These are phyloP conservation scores for Dasypolia templi DNA, from an alignment of 2,888 invertebrate species.

Conservation along the genomic window DNA sequence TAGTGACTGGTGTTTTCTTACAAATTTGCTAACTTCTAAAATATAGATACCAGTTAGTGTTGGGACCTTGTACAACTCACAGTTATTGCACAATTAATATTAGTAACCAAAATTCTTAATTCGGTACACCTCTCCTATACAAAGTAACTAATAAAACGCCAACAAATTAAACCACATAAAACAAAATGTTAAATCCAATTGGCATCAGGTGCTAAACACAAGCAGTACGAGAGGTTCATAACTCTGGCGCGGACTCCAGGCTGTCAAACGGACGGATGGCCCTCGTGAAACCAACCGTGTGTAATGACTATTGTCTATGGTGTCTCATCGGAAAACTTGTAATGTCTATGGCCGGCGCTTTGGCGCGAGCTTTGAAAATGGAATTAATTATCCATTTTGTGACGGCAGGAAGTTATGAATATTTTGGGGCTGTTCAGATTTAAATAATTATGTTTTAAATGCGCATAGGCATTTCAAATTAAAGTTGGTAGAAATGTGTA, in stretches of 20 bases:
- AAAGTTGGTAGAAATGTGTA: background rate
- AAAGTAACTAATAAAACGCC: background rate
- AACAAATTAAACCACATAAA: conserved; percentile 17
- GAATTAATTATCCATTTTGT: conserved; percentile 59
- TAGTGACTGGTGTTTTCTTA: no score
- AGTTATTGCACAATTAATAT: background rate
- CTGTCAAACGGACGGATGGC: conserved; percentile 75
- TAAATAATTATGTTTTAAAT: conserved; percentile 49
- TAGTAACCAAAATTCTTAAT: background rate
- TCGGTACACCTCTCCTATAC: no score
- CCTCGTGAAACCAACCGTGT: conserved; percentile 86
- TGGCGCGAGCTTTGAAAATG: conserved; percentile 53
- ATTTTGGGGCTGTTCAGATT: conserved; percentile 29
- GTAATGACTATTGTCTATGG: conserved; percentile 89
- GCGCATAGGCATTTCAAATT: conserved; percentile 46
- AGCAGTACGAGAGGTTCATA: conserved; percentile 83
- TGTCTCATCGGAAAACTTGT: conserved; percentile 89
- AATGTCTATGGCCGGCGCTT: conserved; percentile 81
- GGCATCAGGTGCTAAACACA: conserved; percentile 71
- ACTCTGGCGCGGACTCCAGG: conserved; percentile 73
- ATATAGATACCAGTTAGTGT: no score
- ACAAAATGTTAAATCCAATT: conserved; percentile 58
- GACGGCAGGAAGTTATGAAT: conserved; percentile 54
- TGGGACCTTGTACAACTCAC: no score
- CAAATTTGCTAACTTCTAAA: no score